Percentiles rank a stretch among this genome's conserved stretches.
Evolutionary conservation across 1,140 invertebrate species (phyloP).

Genomic region (Catajapyx aquilonaris): DNA sequence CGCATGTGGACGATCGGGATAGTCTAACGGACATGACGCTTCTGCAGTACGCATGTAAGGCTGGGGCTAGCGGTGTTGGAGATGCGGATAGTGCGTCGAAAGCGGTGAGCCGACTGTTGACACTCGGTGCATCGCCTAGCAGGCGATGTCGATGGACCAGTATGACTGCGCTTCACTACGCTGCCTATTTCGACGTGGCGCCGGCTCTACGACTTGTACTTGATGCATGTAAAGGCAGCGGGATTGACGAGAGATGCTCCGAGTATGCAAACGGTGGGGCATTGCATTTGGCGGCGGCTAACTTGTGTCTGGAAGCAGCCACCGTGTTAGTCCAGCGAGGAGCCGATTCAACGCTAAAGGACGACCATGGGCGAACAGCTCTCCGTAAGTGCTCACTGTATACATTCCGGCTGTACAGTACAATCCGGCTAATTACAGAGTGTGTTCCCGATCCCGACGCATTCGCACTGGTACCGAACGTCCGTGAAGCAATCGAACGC

Average conservation of each 20-base stretch:
- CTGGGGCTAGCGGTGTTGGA: conserved; percentile 28
- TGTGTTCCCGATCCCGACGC: conserved; percentile 24
- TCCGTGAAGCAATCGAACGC: conserved; percentile 14
- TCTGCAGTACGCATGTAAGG: conserved; percentile 31
- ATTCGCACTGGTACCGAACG: conserved; percentile 21
- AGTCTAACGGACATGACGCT: conserved; percentile 34
- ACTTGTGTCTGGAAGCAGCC: not conserved
- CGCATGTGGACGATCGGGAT: conserved; percentile 29
- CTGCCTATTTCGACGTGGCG: conserved; percentile 31
- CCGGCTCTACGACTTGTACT: conserved; percentile 18
- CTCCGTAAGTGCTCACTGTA: not conserved
- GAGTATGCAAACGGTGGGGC: not conserved
- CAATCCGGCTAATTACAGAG: conserved; percentile 16
- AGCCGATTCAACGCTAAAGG: not conserved
- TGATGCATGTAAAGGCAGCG: conserved; percentile 5
- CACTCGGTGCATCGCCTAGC: not conserved
- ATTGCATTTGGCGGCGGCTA: not conserved
- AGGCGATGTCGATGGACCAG: conserved; percentile 30
- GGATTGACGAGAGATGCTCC: not conserved
- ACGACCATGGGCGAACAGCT: not conserved
- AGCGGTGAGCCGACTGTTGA: conserved; percentile 7
- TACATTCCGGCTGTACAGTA: not conserved
- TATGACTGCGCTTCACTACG: conserved; percentile 33
- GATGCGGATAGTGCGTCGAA: conserved; percentile 19
- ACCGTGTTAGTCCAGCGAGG: not conserved